phyloP scores from a whole-genome alignment of 2,113 vertebrate genomes.

The Crotalus horridus region DNA sequence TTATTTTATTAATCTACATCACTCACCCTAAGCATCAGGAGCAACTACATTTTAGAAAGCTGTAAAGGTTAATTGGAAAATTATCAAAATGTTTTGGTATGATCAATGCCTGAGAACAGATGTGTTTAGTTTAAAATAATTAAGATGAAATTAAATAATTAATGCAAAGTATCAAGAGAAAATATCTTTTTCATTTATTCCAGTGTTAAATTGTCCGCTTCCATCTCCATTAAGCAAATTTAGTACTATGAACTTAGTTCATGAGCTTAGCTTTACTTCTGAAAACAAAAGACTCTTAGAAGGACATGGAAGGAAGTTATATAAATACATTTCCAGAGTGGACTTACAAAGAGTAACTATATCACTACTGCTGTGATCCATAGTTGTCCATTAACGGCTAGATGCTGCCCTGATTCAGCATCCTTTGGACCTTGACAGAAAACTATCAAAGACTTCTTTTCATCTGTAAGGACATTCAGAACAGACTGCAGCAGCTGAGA shows the following conservation, averaged over 20 bases:
- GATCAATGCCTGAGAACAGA: not conserved
- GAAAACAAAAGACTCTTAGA: slow-evolving; percentile 6
- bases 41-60: not conserved
- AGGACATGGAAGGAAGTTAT: not conserved
- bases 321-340: slow-evolving; percentile 20
- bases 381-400: slow-evolving; percentile 17
- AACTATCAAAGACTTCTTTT: slow-evolving; percentile 18
- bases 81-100: not conserved
- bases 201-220: not conserved
- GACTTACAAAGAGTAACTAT: slow-evolving; percentile 1
- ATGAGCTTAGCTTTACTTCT: not conserved
- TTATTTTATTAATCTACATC: not conserved
- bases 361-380: not conserved
- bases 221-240: not conserved
- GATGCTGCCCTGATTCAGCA: slow-evolving; percentile 10
- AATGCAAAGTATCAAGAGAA: not conserved
- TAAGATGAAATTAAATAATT: not conserved
- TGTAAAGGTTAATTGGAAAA: not conserved
- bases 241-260: not conserved
- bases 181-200: not conserved
- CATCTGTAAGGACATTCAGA: not conserved
- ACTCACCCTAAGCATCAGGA: not conserved
- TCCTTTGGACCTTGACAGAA: slow-evolving; percentile 23
- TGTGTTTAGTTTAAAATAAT: not conserved
- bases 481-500: slow-evolving; percentile 30